Conservation (phyloP, 1,140 invertebrate genomes). For the Drosophila rufa region DNA sequence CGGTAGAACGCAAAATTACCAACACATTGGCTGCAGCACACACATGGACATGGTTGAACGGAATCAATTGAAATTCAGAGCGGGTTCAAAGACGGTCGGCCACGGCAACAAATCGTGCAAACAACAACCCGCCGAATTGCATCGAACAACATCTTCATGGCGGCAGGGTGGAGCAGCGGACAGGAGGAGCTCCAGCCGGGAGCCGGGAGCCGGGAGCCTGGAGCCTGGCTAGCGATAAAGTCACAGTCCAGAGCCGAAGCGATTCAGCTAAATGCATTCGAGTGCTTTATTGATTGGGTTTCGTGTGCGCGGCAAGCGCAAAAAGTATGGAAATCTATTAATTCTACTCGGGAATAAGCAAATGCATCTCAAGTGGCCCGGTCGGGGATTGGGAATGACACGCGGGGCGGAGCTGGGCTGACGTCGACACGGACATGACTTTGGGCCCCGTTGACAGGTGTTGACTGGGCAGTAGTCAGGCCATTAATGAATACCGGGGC, state of each 20-base stretch:
- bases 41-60: conserved; percentile 44
- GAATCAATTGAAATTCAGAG: conserved; percentile 74
- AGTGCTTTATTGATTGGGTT: conserved; percentile 76
- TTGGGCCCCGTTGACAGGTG: conserved; percentile 41
- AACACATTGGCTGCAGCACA: conserved; percentile 43
- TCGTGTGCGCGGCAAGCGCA: conserved; percentile 24
- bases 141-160: conserved; percentile 50
- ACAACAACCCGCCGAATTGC: conserved; percentile 61
- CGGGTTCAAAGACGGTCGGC: conserved; percentile 66
- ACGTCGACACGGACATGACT: conserved; percentile 39
- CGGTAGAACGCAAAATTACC: conserved; percentile 68
- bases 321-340: conserved; percentile 45
- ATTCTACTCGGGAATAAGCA: conserved; percentile 50
- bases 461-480: conserved; percentile 36
- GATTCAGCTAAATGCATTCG: conserved; percentile 78
- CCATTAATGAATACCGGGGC: conserved; percentile 38
- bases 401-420: conserved; percentile 9
- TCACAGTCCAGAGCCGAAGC: conserved; percentile 50
- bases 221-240: conserved; percentile 38
- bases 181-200: conserved; percentile 3
- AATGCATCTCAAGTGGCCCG: conserved; percentile 53
- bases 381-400: conserved; percentile 4
- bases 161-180: conserved; percentile 6
- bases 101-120: conserved; percentile 79
- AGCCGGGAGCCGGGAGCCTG: neutral